phyloP scores from a whole-genome alignment of 2,113 vertebrate species.

The Columbina picui region DNA sequence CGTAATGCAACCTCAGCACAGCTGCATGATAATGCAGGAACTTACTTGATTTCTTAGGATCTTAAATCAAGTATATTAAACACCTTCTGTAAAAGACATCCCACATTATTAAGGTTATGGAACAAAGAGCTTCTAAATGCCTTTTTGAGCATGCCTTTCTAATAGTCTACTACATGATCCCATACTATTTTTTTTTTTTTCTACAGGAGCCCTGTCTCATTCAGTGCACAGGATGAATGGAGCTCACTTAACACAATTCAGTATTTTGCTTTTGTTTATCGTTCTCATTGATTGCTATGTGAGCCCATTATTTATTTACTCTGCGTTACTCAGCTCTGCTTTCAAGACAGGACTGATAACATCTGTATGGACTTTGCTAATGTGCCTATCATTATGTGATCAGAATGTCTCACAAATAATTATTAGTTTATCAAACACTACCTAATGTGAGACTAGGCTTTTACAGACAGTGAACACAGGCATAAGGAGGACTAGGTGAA shows the following conservation, averaged over 20 bases:
- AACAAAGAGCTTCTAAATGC: neutral
- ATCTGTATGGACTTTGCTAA: neutral
- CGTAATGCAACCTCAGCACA: neutral
- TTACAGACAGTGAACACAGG: neutral
- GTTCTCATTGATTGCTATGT: neutral
- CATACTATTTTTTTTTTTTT: neutral
- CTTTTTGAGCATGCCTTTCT: neutral
- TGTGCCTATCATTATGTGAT: neutral
- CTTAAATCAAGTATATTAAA: neutral
- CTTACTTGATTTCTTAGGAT: neutral
- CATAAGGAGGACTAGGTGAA: neutral
- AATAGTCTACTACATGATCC: neutral
- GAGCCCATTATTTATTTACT: constrained; percentile 15
- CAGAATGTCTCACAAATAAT: neutral
- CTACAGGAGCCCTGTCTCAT: neutral
- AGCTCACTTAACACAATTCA: neutral
- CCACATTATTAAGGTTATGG: neutral
- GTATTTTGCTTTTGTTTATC: neutral
- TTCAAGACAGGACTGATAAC: constrained; percentile 10
- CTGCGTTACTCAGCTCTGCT: neutral
- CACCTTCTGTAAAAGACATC: neutral
- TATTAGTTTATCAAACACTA: neutral
- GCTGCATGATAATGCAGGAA: neutral
- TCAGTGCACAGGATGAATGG: neutral
- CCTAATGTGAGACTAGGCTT: neutral